Percentiles rank a stretch among this genome's conserved stretches.
Conservation (phyloP, 2,797 vertebrate genomes). For the Eurystomus glaucurus region DNA sequence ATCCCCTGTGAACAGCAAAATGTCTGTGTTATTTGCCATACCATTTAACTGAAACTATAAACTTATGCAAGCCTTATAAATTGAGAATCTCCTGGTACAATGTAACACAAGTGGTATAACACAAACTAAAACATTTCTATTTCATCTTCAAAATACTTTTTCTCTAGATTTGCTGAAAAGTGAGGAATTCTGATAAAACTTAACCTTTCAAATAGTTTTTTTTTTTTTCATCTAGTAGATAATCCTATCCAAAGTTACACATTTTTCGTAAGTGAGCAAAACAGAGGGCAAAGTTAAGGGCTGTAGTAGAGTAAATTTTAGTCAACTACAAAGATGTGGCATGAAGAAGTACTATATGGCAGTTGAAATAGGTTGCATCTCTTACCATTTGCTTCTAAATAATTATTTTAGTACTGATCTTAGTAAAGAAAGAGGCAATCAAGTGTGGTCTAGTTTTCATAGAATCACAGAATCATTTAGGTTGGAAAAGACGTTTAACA, state of each 20-base stretch:
- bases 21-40: not conserved
- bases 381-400: not conserved
- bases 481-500: not conserved
- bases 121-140: not conserved
- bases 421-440: not conserved
- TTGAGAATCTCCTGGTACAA: not conserved
- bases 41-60: not conserved
- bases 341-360: not conserved
- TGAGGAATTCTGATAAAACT: not conserved
- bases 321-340: not conserved
- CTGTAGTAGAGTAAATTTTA: not conserved
- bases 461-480: not conserved
- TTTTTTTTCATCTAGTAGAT: not conserved
- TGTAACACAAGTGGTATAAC: not conserved
- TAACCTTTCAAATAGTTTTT: not conserved
- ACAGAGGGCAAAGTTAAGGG: not conserved
- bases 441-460: not conserved
- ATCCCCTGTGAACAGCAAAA: not conserved
- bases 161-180: not conserved
- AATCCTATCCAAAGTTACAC: not conserved
- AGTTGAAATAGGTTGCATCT: not conserved
- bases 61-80: not conserved
- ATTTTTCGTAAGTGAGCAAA: not conserved
- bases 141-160: not conserved
- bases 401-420: not conserved